A percentile compares a stretch with the other conserved stretches of the same genome.
phyloP scores from a whole-genome alignment of 2,888 invertebrate species.

The Mechanitis mazaeus region DNA sequence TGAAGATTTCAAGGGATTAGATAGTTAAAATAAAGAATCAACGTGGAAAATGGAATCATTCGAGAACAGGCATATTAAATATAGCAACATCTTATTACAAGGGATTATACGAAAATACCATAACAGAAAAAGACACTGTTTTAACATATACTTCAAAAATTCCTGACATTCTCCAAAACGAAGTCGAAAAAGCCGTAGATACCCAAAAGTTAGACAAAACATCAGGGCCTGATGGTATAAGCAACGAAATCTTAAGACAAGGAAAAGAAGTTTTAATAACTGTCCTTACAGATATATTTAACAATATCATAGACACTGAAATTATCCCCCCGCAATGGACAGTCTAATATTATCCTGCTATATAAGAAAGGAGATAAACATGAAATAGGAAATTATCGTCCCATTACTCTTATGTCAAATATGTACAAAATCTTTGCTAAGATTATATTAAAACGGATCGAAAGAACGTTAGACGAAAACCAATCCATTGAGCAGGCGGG shows the following conservation, averaged over 20 bases:
- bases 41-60: conserved; percentile 14
- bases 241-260: conserved; percentile 19
- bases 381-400: conserved; percentile 7
- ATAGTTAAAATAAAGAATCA: conserved; percentile 24
- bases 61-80: conserved; percentile 20
- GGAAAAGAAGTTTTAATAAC: conserved; percentile 14
- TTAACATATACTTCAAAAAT: conserved; percentile 12
- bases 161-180: conserved; percentile 15
- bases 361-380: too few species aligned
- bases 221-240: conserved; percentile 25
- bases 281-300: too few species aligned
- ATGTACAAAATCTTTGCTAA: conserved; percentile 12
- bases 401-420: conserved; percentile 12
- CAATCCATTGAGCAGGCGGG: background rate
- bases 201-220: conserved; percentile 22
- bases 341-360: too few species aligned
- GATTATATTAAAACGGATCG: conserved; percentile 10
- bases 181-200: conserved; percentile 20
- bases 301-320: too few species aligned
- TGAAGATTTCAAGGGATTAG: conserved; percentile 23
- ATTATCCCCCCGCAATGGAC: too few species aligned
- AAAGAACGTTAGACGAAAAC: conserved; percentile 11
- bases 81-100: conserved; percentile 25
- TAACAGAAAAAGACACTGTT: conserved; percentile 9
- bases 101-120: conserved; percentile 16